Percentiles rank a stretch among this genome's conserved stretches.
phyloP scores from a whole-genome alignment of 2,888 invertebrate genomes.

The Aphidius colemani region DNA sequence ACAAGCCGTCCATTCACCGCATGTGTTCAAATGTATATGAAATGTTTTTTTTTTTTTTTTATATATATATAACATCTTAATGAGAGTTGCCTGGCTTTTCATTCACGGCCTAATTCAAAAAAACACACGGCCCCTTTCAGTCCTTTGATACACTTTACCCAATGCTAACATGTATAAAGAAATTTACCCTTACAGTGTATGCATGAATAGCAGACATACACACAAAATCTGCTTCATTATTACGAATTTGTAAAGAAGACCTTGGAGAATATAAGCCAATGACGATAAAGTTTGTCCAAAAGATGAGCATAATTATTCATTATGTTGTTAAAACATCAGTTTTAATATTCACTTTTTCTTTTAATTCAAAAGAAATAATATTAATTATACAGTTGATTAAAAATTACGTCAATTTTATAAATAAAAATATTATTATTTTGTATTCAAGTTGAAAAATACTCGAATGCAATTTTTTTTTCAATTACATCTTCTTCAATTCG shows the following conservation, averaged over 20 bases:
- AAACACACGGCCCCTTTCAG: conserved; percentile 51
- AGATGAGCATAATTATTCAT: conserved; percentile 8
- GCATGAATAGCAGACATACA: background rate
- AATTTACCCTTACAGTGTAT: background rate
- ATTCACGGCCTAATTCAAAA: conserved; percentile 56
- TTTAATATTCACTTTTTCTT: background rate
- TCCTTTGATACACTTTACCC: conserved; percentile 27
- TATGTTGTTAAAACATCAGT: background rate
- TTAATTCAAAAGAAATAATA: background rate
- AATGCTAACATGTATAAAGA: background rate
- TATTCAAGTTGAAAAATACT: conserved; percentile 34
- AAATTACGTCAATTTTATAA: background rate
- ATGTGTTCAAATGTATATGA: conserved; percentile 29
- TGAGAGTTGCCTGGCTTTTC: conserved; percentile 36
- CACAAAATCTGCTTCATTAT: conserved; percentile 4
- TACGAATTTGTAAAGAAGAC: background rate
- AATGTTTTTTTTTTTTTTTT: too few relatives aligned
- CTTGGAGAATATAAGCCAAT: background rate
- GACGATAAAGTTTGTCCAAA: background rate
- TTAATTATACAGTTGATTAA: too few relatives aligned
- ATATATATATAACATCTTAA: conserved; percentile 39
- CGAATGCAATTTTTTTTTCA: conserved; percentile 37
- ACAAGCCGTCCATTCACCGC: conserved; percentile 46
- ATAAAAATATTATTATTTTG: conserved; percentile 13
- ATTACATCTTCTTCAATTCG: conserved; percentile 33